phyloP scores from a whole-genome alignment of 2,113 vertebrate species.

The Sturnira hondurensis region DNA sequence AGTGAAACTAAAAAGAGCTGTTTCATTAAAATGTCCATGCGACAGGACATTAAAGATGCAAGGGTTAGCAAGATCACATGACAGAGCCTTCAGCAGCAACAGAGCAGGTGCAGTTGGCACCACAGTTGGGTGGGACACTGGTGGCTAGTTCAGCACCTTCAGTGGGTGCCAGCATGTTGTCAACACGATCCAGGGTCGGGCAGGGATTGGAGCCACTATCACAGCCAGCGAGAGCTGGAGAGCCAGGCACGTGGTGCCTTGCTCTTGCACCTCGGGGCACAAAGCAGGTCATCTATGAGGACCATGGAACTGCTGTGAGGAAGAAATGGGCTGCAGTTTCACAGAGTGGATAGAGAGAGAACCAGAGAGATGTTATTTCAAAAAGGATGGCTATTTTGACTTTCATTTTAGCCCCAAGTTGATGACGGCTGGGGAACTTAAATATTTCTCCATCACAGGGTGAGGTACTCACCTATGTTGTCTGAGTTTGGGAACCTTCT shows the following conservation, averaged over 20 bases:
- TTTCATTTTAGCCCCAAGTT: neutral
- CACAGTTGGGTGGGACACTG: fast-evolving
- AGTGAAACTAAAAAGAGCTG: neutral
- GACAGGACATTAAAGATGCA: neutral
- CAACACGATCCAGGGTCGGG: neutral
- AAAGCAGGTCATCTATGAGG: neutral
- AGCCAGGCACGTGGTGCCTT: neutral
- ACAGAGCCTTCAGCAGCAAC: neutral
- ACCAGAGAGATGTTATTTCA: neutral
- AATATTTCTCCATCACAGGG: neutral
- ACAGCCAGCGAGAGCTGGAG: neutral
- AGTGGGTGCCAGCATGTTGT: neutral
- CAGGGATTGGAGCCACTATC: neutral
- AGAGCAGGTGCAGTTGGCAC: neutral
- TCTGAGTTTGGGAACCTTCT: neutral
- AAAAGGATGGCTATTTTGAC: neutral
- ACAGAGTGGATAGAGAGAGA: neutral
- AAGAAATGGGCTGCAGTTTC: neutral
- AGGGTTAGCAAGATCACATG: neutral
- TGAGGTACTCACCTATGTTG: neutral
- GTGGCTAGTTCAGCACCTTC: neutral
- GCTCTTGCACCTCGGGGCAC: neutral
- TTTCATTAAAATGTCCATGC: neutral
- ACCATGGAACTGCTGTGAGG: neutral
- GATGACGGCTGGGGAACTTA: neutral